These are phyloP conservation scores for Craseonycteris thonglongyai DNA, from an alignment of 2,113 vertebrate species.

Conservation along the genomic window DNA sequence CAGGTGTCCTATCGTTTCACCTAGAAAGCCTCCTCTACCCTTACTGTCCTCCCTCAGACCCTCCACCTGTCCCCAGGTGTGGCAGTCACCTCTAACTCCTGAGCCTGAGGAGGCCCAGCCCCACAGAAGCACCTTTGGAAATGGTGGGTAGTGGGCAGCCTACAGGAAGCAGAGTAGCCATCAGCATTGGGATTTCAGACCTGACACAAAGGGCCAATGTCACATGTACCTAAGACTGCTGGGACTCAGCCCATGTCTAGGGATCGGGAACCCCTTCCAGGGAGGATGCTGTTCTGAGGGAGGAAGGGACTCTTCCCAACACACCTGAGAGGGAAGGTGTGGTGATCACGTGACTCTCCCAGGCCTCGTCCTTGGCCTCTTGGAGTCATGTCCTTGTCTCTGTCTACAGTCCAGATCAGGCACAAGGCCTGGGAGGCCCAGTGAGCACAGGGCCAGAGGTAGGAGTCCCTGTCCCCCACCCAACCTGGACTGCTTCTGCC, in stretches of 20 bases:
- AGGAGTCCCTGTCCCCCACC: background rate
- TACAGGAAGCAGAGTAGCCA: background rate
- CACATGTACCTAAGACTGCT: background rate
- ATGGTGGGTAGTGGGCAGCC: background rate
- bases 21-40: background rate
- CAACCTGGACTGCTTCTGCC: background rate
- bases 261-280: background rate
- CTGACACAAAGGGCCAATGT: background rate
- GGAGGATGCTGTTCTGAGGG: background rate
- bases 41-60: rapidly evolving
- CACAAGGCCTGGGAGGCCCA: background rate
- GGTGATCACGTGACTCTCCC: background rate
- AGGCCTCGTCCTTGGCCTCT: background rate
- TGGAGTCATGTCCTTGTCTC: background rate
- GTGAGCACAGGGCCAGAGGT: background rate
- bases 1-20: rapidly evolving
- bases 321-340: background rate
- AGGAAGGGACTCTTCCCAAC: background rate
- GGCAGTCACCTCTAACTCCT: background rate
- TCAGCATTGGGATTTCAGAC: background rate
- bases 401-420: background rate
- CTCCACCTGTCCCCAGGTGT: background rate
- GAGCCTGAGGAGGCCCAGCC: background rate
- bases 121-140: background rate
- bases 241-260: rapidly evolving